Conservation (phyloP, 2,113 vertebrate species). For the Anseranas semipalmata region DNA sequence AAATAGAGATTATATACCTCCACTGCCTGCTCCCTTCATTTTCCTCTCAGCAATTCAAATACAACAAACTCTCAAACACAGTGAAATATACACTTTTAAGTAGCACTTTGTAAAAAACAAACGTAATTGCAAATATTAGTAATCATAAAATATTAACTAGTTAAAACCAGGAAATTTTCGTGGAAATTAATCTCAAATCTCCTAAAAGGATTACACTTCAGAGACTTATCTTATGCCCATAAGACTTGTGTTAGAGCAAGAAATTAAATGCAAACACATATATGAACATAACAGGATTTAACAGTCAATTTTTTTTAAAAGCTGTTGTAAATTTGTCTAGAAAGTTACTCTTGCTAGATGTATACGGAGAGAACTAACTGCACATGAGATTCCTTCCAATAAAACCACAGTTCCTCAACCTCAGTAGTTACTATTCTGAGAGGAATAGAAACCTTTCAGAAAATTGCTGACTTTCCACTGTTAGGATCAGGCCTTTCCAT, state of each 20-base stretch:
- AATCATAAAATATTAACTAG: not conserved
- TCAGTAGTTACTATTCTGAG: conserved; percentile 13
- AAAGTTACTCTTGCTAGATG: not conserved
- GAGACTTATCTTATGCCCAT: not conserved
- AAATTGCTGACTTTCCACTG: conserved; percentile 37
- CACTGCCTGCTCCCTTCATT: not conserved
- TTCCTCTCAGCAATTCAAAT: not conserved
- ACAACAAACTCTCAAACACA: not conserved
- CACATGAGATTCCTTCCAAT: not conserved
- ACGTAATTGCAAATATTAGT: not conserved
- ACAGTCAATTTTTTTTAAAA: not conserved
- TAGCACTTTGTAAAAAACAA: not conserved
- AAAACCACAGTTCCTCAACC: not conserved
- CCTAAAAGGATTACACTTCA: not conserved
- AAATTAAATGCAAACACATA: not conserved
- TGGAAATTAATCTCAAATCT: not conserved
- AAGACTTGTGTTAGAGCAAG: not conserved
- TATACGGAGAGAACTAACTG: not conserved
- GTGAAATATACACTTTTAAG: not conserved
- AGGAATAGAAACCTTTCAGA: conserved; percentile 19
- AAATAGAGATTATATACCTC: not conserved
- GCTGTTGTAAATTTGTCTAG: not conserved
- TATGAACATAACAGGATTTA: not conserved
- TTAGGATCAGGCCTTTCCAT: not conserved
- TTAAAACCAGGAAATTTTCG: not conserved